These are phyloP conservation scores for Orthonychiurus folsomi DNA, from an alignment of 2,888 invertebrate genomes.

Conservation along the genomic window DNA sequence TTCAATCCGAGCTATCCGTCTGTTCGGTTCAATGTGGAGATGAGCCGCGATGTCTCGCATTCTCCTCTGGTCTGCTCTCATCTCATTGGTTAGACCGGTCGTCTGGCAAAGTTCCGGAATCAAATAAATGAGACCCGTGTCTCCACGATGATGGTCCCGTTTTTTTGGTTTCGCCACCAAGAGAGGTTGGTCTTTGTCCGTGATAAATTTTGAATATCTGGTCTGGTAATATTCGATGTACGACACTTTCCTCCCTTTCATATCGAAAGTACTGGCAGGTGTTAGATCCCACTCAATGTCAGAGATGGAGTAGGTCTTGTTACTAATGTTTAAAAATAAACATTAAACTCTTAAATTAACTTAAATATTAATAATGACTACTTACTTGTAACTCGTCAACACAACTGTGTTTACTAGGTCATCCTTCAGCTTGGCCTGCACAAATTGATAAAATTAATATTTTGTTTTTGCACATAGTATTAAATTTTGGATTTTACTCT, in stretches of 20 bases:
- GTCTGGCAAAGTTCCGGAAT: conserved; percentile 84
- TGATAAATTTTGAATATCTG: neutral
- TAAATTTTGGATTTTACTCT: no score
- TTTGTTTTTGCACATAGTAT: no score
- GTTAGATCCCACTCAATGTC: conserved; percentile 46
- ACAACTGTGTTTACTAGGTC: conserved; percentile 53
- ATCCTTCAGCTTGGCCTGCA: conserved; percentile 40
- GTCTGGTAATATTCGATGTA: conserved; percentile 45
- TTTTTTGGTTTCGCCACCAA: neutral
- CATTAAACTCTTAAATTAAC: no score
- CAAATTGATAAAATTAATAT: no score
- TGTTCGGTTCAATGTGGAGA: conserved; percentile 71
- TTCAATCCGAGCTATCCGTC: conserved; percentile 59
- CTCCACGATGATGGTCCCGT: conserved; percentile 1
- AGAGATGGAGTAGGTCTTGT: conserved; percentile 49
- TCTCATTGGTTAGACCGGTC: conserved; percentile 77
- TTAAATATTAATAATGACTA: no score
- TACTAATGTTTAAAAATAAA: no score
- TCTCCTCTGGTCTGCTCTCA: conserved; percentile 67
- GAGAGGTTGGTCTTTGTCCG: conserved; percentile 7
- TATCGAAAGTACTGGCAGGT: conserved; percentile 44
- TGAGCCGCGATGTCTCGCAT: conserved; percentile 75
- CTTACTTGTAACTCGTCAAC: conserved; percentile 82
- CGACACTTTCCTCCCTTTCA: conserved; percentile 40
- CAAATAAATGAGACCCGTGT: conserved; percentile 58